These are phyloP conservation scores for Pollachius pollachius DNA, from an alignment of 2,113 vertebrate species.

Conservation along the genomic window DNA sequence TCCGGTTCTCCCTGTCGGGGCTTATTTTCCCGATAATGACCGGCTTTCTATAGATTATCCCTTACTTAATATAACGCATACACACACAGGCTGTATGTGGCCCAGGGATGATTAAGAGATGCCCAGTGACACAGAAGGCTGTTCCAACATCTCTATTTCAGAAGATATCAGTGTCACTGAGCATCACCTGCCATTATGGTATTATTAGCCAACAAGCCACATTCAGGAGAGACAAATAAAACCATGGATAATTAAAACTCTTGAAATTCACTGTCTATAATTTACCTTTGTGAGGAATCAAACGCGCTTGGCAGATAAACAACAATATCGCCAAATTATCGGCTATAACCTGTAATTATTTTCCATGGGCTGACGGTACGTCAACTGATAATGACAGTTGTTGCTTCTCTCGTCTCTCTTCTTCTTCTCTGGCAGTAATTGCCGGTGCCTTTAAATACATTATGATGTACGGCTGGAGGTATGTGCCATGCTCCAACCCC, in stretches of 20 bases:
- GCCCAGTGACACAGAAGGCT: too few relatives aligned
- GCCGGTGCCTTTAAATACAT: slow-evolving; percentile 58
- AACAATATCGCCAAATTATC: slow-evolving; percentile 37
- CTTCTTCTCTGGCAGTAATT: slow-evolving; percentile 40
- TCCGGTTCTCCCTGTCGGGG: too few relatives aligned
- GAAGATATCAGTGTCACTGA: neutral
- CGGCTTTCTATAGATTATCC: too few relatives aligned
- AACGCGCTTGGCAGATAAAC: slow-evolving; percentile 40
- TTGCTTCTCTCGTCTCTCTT: slow-evolving; percentile 33
- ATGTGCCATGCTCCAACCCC: too few relatives aligned
- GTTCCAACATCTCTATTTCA: neutral
- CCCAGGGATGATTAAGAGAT: too few relatives aligned
- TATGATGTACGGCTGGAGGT: slow-evolving; percentile 43
- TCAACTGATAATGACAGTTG: slow-evolving; percentile 51
- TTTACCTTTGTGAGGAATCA: slow-evolving; percentile 30
- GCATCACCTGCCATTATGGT: neutral
- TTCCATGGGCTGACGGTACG: slow-evolving; percentile 42
- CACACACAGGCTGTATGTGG: neutral
- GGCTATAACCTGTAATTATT: slow-evolving; percentile 44
- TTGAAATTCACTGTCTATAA: slow-evolving; percentile 46
- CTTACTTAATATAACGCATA: too few relatives aligned
- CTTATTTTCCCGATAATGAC: too few relatives aligned
- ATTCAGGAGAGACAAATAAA: neutral
- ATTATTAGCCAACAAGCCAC: too few relatives aligned
- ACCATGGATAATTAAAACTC: slow-evolving; percentile 4